Evolutionary conservation across 1,140 invertebrate genomes (phyloP).

Genomic region (Drosophila bipectinata): DNA sequence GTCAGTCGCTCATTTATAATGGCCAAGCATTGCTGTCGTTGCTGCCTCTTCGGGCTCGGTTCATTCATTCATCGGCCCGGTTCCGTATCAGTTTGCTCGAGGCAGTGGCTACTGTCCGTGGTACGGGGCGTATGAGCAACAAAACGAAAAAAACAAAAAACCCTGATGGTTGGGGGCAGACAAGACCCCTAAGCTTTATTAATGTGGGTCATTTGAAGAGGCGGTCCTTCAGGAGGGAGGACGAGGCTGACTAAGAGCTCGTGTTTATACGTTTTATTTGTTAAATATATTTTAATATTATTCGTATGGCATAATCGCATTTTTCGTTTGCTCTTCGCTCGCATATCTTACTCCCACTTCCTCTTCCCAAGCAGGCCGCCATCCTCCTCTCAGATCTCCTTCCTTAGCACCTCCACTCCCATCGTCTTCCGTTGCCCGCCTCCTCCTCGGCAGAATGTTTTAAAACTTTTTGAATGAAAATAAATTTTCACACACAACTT

Average conservation of each 20-base stretch:
- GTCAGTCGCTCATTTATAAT: conserved; percentile 79
- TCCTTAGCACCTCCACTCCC: not conserved
- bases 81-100: conserved; percentile 30
- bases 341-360: conserved; percentile 20
- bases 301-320: not conserved
- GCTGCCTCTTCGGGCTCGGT: not conserved
- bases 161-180: not conserved
- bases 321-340: not conserved
- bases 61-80: conserved; percentile 8
- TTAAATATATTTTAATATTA: not conserved
- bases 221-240: not conserved
- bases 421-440: not conserved
- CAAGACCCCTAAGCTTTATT: conserved; percentile 31
- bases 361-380: conserved; percentile 21
- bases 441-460: not conserved
- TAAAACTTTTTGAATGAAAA: conserved; percentile 77
- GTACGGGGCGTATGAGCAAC: conserved; percentile 61
- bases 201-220: conserved; percentile 36
- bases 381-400: conserved; percentile 2
- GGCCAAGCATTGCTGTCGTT: conserved; percentile 34
- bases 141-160: not conserved
- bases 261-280: not conserved
- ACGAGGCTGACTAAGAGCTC: not conserved
- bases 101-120: conserved; percentile 58
- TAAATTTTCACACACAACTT: conserved; percentile 70